Base-by-base conservation (phyloP, 2,888 invertebrate species). In the Amphipyra tragopoginis region DNA sequence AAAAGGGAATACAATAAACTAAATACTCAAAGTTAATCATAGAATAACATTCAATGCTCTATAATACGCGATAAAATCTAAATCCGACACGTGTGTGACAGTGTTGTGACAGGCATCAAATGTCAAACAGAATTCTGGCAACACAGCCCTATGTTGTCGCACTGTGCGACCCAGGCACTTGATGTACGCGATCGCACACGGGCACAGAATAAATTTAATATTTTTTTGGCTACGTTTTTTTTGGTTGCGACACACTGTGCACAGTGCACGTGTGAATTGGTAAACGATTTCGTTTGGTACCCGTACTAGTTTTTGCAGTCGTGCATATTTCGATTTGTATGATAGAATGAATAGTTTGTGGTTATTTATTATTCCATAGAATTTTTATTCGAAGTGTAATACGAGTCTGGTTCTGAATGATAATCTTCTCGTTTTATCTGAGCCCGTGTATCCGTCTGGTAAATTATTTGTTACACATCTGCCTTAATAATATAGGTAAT, bases 41-140 rank as follows among this genome's bases (percentile, higher is more conserved):
- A 60, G 47, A 80, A 55, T 56, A 64, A 60, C 60, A 75, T 74
- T 74, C 52, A 70, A 70, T 57, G 42, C 49, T 57, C 59, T 54
- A 52, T 72, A 65, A 63, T 73, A 57, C 58, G 61, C 54, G 63
- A 77, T 64, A 74, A 77, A 71, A 71, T 77, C 55, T 53, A 74
- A 77, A 77, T 71, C 59, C 67, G 80, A 77, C 79, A 60, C 64
- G 67, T 65, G 55, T 55, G 61, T 74, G 77, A 71, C 78, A 58
- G 60, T 77, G 71, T 77, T 77, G 47, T 80, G 77, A 77, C 77
- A 77, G 65, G 50, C 59, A 48, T 78, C 75, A 74, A 52, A 57
- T 71, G 63, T 77, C 63, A 79, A 72, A 72, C 47, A 38, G n/a
- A 55, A 61, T 77, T 74, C 64, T 67, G 58, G 43, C 52, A 67